These are phyloP conservation scores for Dryoscopus gambensis DNA, from an alignment of 2,113 vertebrate species.

Conservation along the genomic window DNA sequence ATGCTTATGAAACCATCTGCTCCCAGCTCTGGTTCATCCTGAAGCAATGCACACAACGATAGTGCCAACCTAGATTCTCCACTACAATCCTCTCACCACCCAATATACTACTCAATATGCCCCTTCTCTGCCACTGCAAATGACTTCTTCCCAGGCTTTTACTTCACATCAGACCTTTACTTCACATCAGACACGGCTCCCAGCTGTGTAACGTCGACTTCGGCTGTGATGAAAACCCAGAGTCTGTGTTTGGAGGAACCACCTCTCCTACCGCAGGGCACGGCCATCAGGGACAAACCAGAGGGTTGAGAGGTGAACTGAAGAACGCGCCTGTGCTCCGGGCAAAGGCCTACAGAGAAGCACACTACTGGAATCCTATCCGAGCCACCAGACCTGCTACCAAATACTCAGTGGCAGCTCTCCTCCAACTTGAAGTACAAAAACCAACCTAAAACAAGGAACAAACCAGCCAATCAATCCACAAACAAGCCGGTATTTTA, in stretches of 20 bases:
- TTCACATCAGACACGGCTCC: too few relatives aligned
- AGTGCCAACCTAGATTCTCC: background rate
- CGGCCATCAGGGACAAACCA: background rate
- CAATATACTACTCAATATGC: background rate
- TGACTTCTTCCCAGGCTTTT: background rate
- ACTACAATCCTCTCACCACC: rapidly evolving
- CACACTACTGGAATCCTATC: background rate
- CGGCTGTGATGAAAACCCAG: background rate
- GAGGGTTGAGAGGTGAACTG: background rate
- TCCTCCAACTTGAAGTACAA: background rate
- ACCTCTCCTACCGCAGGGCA: background rate
- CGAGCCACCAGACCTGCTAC: background rate
- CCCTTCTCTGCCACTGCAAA: background rate
- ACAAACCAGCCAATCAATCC: background rate
- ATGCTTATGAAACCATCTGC: background rate
- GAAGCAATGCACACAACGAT: background rate
- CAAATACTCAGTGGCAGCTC: background rate
- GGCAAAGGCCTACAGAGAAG: background rate
- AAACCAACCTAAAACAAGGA: background rate
- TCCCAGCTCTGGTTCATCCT: background rate
- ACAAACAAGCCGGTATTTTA: background rate
- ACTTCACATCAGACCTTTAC: background rate
- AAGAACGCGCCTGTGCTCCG: background rate
- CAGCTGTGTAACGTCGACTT: rapidly evolving
- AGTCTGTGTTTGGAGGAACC: background rate